A percentile compares a stretch with the other conserved stretches of the same genome.
Evolutionary conservation across 2,888 invertebrate species (phyloP).

Genomic region (Archaeoteleia sp.): DNA sequence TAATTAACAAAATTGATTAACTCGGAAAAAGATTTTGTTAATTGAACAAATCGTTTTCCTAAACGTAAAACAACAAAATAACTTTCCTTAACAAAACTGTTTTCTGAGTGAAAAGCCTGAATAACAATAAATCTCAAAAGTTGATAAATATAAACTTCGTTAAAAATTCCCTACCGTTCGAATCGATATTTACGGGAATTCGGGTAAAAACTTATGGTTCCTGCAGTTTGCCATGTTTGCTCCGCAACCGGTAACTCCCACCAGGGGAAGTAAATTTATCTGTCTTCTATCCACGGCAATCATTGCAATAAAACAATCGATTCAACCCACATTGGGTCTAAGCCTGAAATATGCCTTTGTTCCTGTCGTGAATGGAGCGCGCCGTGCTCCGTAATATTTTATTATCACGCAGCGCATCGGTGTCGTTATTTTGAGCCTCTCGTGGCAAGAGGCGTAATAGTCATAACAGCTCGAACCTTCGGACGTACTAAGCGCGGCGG

Average conservation of each 20-base stretch:
- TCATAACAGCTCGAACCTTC: slow-evolving; percentile 19
- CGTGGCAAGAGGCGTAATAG: slow-evolving; percentile 3
- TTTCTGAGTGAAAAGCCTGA: no score
- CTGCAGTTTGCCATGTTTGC: slow-evolving; percentile 7
- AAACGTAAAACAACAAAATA: no score
- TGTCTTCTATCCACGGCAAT: slow-evolving; percentile 18
- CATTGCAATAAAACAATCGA: slow-evolving; percentile 45
- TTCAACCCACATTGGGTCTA: slow-evolving; percentile 26
- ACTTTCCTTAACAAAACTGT: background rate
- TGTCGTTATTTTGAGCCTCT: slow-evolving; percentile 28
- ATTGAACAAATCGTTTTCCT: background rate
- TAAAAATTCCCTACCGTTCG: no score
- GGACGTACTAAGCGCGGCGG: slow-evolving; percentile 11
- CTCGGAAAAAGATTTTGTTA: background rate
- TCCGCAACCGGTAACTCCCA: slow-evolving; percentile 16
- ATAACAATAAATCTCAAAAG: no score
- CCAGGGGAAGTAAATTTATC: slow-evolving; percentile 18
- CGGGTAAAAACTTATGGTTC: slow-evolving; percentile 10
- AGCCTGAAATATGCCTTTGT: slow-evolving; percentile 28
- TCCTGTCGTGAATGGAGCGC: slow-evolving; percentile 29
- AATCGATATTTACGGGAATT: no score
- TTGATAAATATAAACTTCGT: no score
- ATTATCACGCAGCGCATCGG: slow-evolving; percentile 7
- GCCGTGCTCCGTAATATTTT: slow-evolving; percentile 30
- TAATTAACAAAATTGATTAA: no score